phyloP scores from a whole-genome alignment of 2,888 invertebrate species.

The Drosophila neotestacea region DNA sequence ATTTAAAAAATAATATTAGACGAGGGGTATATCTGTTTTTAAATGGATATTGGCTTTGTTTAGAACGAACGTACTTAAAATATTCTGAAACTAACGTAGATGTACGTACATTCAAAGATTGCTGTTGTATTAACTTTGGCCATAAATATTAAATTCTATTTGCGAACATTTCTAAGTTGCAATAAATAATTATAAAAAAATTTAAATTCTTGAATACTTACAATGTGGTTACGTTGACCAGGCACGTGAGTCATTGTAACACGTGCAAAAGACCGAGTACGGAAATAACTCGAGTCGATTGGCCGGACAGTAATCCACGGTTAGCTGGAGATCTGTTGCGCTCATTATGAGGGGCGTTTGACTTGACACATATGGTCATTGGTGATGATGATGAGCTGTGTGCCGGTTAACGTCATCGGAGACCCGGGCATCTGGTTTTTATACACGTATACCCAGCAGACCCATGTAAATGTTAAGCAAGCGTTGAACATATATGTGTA shows the following conservation, averaged over 20 bases:
- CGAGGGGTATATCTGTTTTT: no score
- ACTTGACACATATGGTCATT: constrained; percentile 52
- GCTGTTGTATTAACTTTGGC: no score
- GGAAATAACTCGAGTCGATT: constrained; percentile 36
- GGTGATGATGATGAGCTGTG: constrained; percentile 54
- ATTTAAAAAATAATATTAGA: no score
- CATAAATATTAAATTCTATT: no score
- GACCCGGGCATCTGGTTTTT: constrained; percentile 64
- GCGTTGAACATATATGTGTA: constrained; percentile 62
- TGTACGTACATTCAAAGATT: no score
- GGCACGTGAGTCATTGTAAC: constrained; percentile 23
- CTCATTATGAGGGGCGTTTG: constrained; percentile 77
- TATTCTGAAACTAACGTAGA: no score
- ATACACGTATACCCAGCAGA: constrained; percentile 10
- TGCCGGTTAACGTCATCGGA: constrained; percentile 15
- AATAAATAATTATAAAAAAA: no score
- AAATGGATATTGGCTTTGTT: no score
- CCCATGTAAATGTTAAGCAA: constrained; percentile 48
- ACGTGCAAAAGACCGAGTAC: constrained; percentile 36
- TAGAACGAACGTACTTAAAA: no score
- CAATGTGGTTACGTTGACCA: constrained; percentile 7
- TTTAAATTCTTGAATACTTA: constrained; percentile 26
- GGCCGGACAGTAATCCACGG: constrained; percentile 36
- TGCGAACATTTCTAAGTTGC: no score
- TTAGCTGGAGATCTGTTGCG: constrained; percentile 38